Base-by-base conservation (phyloP, 2,888 invertebrate genomes). In the Drosophila tanythrix region DNA sequence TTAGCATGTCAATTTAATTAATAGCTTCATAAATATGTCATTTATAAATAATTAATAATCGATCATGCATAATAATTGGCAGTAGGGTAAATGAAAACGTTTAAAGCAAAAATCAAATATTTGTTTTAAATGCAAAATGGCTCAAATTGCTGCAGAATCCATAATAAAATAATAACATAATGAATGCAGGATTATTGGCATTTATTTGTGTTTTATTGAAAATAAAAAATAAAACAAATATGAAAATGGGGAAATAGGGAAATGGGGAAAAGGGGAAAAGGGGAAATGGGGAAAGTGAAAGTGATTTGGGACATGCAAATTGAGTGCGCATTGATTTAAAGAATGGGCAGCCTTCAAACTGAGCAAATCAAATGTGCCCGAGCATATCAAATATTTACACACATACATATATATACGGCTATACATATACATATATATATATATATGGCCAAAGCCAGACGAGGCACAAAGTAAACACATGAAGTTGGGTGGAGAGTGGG, bases 271-370 rank as follows among this genome's bases (percentile, higher is more conserved):
- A 2, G 2, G 8, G 8, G 8, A 31, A 31, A 31, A 0, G 27
- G 27, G 27, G 3, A 27, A 27, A 21, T 21, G 27, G 27, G 27
- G 27, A 27, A 27, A 27, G 2, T 0, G 31, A 31, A 33, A 33
- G 33, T 33, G 33, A 33, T 46, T 46, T 15, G 46, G 8, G 56
- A 66, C 63, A 83, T 83, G 87, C 83, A 81, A 86, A 83, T 86
- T 83, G 81, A 61, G 71, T 73, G 38, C 38, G 38, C 38, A 69
- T 65, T 69, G 64, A 63, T 73, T 67, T 51, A 10, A 40, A 62
- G 46, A 65, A 29, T 40, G 50, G 35, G 31, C 40, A 27, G 43
- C 21, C 46, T 3, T 13, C 67, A 51, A 46, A 61, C 38, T 60
- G 75, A 60, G 57, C 74, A 74, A 75, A 79, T 69, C 70, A 78